phyloP scores from a whole-genome alignment of 2,113 vertebrate species.

The Thomomys bottae region DNA sequence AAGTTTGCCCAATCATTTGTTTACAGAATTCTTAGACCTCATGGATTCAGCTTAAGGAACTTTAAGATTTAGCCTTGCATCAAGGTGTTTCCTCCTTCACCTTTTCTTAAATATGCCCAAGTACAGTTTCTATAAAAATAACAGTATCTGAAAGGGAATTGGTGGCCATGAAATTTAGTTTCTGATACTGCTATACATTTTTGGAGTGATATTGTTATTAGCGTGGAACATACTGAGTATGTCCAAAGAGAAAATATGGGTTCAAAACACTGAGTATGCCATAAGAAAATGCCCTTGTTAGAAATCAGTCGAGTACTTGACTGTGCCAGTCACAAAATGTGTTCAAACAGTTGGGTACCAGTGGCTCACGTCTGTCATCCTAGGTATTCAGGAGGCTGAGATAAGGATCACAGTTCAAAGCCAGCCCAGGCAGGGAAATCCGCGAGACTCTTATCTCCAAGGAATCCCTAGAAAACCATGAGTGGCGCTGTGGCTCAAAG shows the following conservation, averaged over 20 bases:
- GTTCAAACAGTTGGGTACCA: neutral
- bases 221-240: neutral
- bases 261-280: neutral
- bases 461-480: no score
- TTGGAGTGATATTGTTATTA: neutral
- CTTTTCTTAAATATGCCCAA: neutral
- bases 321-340: neutral
- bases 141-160: neutral
- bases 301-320: neutral
- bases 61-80: slow-evolving; percentile 6
- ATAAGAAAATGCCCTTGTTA: neutral
- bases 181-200: neutral
- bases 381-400: no score
- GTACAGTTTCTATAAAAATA: slow-evolving; percentile 2
- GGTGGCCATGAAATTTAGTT: neutral
- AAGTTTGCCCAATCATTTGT: neutral
- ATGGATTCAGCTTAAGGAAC: neutral
- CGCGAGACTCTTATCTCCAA: no score
- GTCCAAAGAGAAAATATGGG: neutral
- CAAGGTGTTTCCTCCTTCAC: neutral
- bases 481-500: no score
- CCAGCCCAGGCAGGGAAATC: no score
- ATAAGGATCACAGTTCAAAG: no score
- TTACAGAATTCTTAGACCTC: neutral
- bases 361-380: no score